These are phyloP conservation scores for Tiliacea citrago DNA, from an alignment of 2,888 invertebrate genomes.

Conservation along the genomic window DNA sequence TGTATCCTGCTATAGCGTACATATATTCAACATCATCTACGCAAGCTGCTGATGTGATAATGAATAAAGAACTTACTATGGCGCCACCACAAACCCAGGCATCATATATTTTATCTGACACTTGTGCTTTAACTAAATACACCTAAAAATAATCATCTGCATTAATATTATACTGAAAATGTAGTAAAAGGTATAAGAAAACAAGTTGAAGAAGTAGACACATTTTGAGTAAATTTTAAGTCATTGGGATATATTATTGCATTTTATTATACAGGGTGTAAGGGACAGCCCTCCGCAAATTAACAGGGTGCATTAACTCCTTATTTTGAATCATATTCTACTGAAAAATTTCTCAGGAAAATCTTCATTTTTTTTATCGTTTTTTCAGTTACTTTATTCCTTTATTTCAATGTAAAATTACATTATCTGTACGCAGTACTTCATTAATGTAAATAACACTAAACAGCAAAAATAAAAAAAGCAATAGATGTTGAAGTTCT, in stretches of 20 bases:
- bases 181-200: background rate
- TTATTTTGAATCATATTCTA: too few species aligned
- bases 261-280: too few species aligned
- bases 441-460: too few species aligned
- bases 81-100: conserved; percentile 38
- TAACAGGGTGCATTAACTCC: too few species aligned
- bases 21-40: conserved; percentile 32
- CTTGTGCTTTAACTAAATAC: conserved; percentile 41
- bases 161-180: background rate
- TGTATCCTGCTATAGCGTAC: conserved; percentile 37
- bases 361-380: too few species aligned
- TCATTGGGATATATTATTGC: background rate
- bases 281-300: too few species aligned
- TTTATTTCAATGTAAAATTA: too few species aligned
- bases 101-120: conserved; percentile 22
- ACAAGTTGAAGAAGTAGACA: background rate
- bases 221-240: background rate
- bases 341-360: too few species aligned
- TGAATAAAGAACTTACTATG: conserved; percentile 35
- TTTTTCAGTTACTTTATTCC: too few species aligned
- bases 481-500: too few species aligned
- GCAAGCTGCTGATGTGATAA: conserved; percentile 37
- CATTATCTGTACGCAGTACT: too few species aligned
- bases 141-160: conserved; percentile 4
- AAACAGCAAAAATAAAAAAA: too few species aligned